Conservation (phyloP, 2,113 vertebrate species). For the Hippocampus guttulatus region DNA sequence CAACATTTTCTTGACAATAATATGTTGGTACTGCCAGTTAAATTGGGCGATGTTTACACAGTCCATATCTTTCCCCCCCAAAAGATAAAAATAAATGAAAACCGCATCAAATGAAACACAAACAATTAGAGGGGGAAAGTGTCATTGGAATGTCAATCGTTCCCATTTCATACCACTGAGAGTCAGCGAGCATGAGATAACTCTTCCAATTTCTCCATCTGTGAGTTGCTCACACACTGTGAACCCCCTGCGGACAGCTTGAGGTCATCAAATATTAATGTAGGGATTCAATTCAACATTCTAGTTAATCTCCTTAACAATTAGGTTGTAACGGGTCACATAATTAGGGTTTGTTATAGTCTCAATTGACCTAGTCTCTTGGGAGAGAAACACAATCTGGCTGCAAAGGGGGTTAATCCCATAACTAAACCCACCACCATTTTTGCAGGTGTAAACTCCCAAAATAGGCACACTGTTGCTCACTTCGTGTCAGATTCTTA, state of each 20-base stretch:
- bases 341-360: conserved; percentile 40
- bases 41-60: too few relatives aligned
- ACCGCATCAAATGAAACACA: background rate
- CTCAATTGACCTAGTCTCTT: conserved; percentile 26
- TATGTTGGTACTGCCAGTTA: too few relatives aligned
- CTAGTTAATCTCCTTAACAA: conserved; percentile 62
- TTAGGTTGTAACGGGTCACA: conserved; percentile 37
- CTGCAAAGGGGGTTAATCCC: background rate
- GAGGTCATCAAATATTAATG: conserved; percentile 75
- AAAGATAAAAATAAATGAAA: background rate
- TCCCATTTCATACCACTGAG: conserved; percentile 10
- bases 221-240: conserved; percentile 60
- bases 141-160: background rate
- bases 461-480: conserved; percentile 5
- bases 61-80: too few relatives aligned
- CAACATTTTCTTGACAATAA: too few relatives aligned
- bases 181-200: conserved; percentile 24
- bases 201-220: conserved; percentile 62
- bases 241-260: conserved; percentile 68
- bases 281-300: conserved; percentile 68
- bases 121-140: background rate
- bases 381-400: conserved; percentile 27
- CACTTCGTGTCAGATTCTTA: conserved; percentile 50
- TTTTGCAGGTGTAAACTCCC: background rate
- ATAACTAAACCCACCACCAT: conserved; percentile 1